Base-by-base conservation (phyloP, 2,888 invertebrate species). In the Octonoba sinensis region DNA sequence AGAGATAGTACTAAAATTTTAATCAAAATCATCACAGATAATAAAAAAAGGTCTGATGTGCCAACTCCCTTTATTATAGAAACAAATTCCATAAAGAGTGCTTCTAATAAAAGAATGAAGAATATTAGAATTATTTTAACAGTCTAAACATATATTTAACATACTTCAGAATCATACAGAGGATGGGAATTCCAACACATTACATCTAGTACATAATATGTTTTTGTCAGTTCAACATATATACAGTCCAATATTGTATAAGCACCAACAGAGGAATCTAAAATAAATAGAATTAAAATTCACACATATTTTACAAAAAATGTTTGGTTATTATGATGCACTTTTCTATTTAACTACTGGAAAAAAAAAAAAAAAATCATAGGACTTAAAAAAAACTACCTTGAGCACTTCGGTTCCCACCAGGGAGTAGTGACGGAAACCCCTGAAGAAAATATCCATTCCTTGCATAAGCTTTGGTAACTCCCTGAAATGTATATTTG, bases 171-270 rank as follows among this genome's bases (percentile, higher is more conserved):
- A 87, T 94, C 92, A 69, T 92, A 90, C 87, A 94, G 91, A 6
- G 92, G 91, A 86, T 92, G 92, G 83, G 91, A 91, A 86, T 93
- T 93, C 96, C 96, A 96, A 46, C 92, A 92, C 85, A 96, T 89
- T 2, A 96, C 90, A 88, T 99, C 98, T 73, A 98, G 88, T 0
- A 96, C 91, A 89, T 93, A 96, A 88, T 93, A 92, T 3, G 91
- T 92, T 72, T 91, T 91, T 8, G 89, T 88, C 0, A 88, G 87
- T 71, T 91, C 91, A 77, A 91, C 89, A 89, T 92, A 95, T 84
- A 99, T 91, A 87, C 96, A 95, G 88, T 99, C 98, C 16, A 99
- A 88, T 56, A 97, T 91, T 62, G 93, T 93, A 85, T 91, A 83
- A 8, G 20, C 70, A 67, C 22, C 51, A 18, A 18, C 11, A 57